These are phyloP conservation scores for Rhynchonycteris naso DNA, from an alignment of 2,797 vertebrate species.

Conservation along the genomic window DNA sequence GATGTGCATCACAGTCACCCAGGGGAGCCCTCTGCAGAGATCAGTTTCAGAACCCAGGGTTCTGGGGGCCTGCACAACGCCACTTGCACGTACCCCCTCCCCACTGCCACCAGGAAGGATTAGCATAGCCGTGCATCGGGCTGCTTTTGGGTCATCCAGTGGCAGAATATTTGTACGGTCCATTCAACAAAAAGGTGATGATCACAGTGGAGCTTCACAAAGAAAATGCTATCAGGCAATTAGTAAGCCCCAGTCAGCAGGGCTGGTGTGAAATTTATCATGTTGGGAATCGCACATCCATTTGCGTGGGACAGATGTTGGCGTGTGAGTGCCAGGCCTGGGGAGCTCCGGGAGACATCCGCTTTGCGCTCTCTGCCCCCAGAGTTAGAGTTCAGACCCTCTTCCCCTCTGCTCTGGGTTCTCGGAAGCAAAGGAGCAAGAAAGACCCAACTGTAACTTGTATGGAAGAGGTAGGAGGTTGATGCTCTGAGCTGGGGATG, in stretches of 20 bases:
- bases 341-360: slow-evolving; percentile 21
- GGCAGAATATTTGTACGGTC: slow-evolving; percentile 87
- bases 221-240: slow-evolving; percentile 95
- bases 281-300: slow-evolving; percentile 91
- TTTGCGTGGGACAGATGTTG: slow-evolving; percentile 89
- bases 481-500: not conserved
- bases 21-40: slow-evolving; percentile 75
- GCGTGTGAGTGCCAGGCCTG: slow-evolving; percentile 60
- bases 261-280: slow-evolving; percentile 92
- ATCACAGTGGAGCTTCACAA: slow-evolving; percentile 92
- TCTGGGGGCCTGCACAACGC: slow-evolving; percentile 70
- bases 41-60: slow-evolving; percentile 74
- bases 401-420: not conserved
- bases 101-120: slow-evolving; percentile 75
- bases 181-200: slow-evolving; percentile 90
- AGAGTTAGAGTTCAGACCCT: not conserved
- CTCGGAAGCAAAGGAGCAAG: not conserved
- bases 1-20: slow-evolving; percentile 49
- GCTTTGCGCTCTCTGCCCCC: not conserved
- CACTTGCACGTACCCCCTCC: slow-evolving; percentile 65
- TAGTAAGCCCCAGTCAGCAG: slow-evolving; percentile 94
- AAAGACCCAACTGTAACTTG: slow-evolving; percentile 41
- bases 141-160: slow-evolving; percentile 84
- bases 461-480: not conserved
- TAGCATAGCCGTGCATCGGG: slow-evolving; percentile 80